A percentile compares a stretch with the other conserved stretches of the same genome.
These are phyloP conservation scores for Percopsis transmontana DNA, from an alignment of 2,113 vertebrate genomes.

Conservation along the genomic window DNA sequence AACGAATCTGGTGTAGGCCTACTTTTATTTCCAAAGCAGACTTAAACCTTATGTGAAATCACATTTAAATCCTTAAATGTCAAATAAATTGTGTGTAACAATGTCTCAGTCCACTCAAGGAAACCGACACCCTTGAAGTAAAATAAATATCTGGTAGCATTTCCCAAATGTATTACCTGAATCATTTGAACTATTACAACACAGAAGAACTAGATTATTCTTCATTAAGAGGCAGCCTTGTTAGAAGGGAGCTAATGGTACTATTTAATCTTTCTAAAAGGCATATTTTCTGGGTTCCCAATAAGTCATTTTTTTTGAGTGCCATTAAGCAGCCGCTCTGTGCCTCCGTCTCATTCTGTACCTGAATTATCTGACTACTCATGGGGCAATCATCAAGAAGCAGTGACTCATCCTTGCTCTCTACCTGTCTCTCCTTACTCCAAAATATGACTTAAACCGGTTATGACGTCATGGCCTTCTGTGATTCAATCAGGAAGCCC, in stretches of 20 bases:
- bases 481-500: conserved; percentile 79
- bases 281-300: conserved; percentile 73
- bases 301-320: conserved; percentile 79
- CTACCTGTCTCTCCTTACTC: conserved; percentile 8
- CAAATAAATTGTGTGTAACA: too few species aligned
- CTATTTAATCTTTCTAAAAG: conserved; percentile 81
- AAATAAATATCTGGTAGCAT: too few species aligned
- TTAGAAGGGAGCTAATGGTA: conserved; percentile 50
- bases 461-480: conserved; percentile 65
- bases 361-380: conserved; percentile 75
- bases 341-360: conserved; percentile 70
- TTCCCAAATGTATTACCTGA: neutral
- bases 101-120: too few species aligned
- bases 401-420: conserved; percentile 71
- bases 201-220: conserved; percentile 35
- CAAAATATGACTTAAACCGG: conserved; percentile 70
- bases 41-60: too few species aligned
- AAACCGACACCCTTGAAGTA: too few species aligned
- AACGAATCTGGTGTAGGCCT: too few species aligned
- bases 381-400: conserved; percentile 68
- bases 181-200: conserved; percentile 21
- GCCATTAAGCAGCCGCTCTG: conserved; percentile 69
- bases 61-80: too few species aligned
- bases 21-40: too few species aligned
- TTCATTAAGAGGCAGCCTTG: conserved; percentile 42